A percentile compares a stretch with the other conserved stretches of the same genome.
Conservation (phyloP, 2,888 invertebrate genomes). For the Drosophila rubida region DNA sequence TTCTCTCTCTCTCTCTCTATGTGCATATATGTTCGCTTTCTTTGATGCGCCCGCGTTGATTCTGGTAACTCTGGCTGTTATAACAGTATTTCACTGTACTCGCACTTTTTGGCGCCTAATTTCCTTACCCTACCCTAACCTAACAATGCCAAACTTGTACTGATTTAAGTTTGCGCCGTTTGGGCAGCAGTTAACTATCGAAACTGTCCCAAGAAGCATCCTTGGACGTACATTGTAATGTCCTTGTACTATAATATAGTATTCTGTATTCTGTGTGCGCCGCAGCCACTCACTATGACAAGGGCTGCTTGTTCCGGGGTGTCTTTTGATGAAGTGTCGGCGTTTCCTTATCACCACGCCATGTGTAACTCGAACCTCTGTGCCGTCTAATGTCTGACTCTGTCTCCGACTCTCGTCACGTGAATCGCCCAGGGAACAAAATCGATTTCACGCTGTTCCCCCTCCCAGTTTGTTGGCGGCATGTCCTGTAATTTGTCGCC, state of each 20-base stretch:
- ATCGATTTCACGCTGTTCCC: constrained; percentile 67
- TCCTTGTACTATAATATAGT: constrained; percentile 2
- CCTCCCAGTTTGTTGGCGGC: constrained; percentile 33
- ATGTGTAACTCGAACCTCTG: constrained; percentile 67
- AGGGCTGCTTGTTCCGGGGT: constrained; percentile 51
- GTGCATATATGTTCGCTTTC: background rate
- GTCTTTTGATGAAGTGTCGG: constrained; percentile 56
- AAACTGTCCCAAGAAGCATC: background rate
- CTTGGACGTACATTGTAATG: constrained; percentile 7
- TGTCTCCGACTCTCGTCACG: constrained; percentile 41
- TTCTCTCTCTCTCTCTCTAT: constrained; percentile 10
- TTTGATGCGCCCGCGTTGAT: background rate
- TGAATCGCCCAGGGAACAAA: constrained; percentile 62
- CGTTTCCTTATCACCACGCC: constrained; percentile 73
- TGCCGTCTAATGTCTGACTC: constrained; percentile 39
- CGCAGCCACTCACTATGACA: constrained; percentile 28
- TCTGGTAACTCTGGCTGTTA: constrained; percentile 7
- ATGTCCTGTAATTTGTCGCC: constrained; percentile 74
- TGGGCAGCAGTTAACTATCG: constrained; percentile 11
- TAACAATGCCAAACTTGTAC: constrained; percentile 21
- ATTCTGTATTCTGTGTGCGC: background rate
- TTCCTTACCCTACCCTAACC: constrained; percentile 23
- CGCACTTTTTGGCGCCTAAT: constrained; percentile 61
- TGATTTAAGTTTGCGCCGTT: background rate
- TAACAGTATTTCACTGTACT: constrained; percentile 55